Conservation (phyloP, 1,140 invertebrate genomes). For the Lepidostoma basale region DNA sequence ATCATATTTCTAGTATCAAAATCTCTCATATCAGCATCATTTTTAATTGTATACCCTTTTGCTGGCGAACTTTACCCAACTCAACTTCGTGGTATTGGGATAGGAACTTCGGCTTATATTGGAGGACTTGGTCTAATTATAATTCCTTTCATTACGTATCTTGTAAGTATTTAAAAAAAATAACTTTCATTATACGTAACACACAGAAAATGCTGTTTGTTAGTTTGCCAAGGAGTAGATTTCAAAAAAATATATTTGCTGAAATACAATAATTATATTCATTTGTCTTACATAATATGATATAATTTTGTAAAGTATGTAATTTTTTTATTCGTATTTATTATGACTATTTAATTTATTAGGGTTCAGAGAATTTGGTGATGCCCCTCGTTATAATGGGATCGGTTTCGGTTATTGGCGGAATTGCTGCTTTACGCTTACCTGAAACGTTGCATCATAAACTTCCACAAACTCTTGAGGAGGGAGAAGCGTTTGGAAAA, state of each 20-base stretch:
- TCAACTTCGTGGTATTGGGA: conserved; percentile 82
- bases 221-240: too few relatives aligned
- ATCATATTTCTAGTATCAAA: conserved; percentile 85
- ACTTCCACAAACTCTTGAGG: conserved; percentile 82
- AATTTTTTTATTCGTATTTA: too few relatives aligned
- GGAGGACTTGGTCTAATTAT: conserved; percentile 85
- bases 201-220: too few relatives aligned
- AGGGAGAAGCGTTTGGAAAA: conserved; percentile 88
- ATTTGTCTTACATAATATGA: too few relatives aligned
- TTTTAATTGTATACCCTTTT: conserved; percentile 89
- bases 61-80: conserved; percentile 89
- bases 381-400: conserved; percentile 83
- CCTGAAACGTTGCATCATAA: conserved; percentile 82
- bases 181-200: too few relatives aligned
- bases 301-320: conserved; percentile 29
- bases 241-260: too few relatives aligned
- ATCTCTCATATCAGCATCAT: conserved; percentile 88
- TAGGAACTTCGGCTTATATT: conserved; percentile 88
- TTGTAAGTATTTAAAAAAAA: conserved; percentile 64
- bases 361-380: conserved; percentile 84
- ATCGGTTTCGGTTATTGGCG: conserved; percentile 76
- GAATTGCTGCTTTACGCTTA: conserved; percentile 75
- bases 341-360: too few relatives aligned
- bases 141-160: conserved; percentile 88
- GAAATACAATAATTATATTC: too few relatives aligned